Evolutionary conservation across 2,113 vertebrate species (phyloP), one percentile per base, ranked within the genome.

Genomic region (Polypterus bichir): DNA sequence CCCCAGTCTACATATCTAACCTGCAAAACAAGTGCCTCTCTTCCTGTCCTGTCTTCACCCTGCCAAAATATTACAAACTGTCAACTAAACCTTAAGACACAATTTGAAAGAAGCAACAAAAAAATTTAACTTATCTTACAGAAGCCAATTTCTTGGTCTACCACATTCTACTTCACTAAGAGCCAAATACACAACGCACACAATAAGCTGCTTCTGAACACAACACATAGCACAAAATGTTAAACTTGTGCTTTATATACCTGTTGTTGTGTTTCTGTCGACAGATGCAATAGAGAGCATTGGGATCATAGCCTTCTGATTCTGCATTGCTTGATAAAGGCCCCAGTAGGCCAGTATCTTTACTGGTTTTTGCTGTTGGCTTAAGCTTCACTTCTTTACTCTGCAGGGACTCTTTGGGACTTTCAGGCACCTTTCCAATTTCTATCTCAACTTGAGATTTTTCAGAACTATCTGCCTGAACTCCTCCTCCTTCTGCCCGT

Each of bases 231-330:
- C 9, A 44, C 5, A 47, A 55, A 11, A 51, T 2, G 6, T 51
- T 9, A 51, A 51, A 6, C 9, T 51, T 9, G 6, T 51, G 49
- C 49, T 27, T 51, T 57, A 49, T 80, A 47, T 76, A 96, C 94
- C 95, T 91, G 74, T 93, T 89, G 68, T 89, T 88, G 47, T 90
- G 90, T 49, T 86, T 91, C 70, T 97, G 91, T 3, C 81, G 86
- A 71, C 94, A 98, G 58, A 94, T 86, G 76, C 91, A 93, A 60
- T 87, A 94, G 3, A 91, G 67, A 2, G 87, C 74, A 5, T 77
- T 86, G 5, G 89, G 78, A 68, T 94, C 87, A 0, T 84, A 88
- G 9, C 77, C 86, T 61, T 91, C 83, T 1, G 77, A 81, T 9
- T 96, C 87, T 0, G 76, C 81, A 66, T 83, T 81, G 49, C 45